phyloP scores from a whole-genome alignment of 2,888 invertebrate species.

The Diadegma fenestrale region DNA sequence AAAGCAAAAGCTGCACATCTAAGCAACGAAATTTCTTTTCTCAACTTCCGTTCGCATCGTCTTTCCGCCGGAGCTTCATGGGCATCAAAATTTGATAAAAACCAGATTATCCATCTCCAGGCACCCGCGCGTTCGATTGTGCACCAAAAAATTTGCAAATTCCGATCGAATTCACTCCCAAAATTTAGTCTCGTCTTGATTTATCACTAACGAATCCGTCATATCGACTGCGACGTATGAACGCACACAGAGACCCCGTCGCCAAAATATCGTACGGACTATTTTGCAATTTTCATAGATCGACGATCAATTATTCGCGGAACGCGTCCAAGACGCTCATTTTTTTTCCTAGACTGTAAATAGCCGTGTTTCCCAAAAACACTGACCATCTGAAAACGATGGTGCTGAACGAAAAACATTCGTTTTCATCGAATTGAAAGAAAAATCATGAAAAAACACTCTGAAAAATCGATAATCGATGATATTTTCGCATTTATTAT shows the following conservation, averaged over 20 bases:
- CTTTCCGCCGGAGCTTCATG: neutral
- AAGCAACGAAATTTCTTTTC: neutral
- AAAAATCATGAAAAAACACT: neutral
- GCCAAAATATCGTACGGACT: conserved; percentile 2
- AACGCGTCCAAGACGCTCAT: neutral
- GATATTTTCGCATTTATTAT: neutral
- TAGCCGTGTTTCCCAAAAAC: neutral
- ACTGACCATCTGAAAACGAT: neutral
- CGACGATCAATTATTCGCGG: neutral
- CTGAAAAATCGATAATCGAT: neutral
- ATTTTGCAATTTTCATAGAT: conserved; percentile 12
- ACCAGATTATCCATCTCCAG: neutral
- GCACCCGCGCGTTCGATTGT: neutral
- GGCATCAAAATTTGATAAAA: neutral
- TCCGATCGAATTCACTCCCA: neutral
- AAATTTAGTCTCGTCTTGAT: neutral
- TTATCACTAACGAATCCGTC: conserved; percentile 27
- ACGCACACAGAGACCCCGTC: conserved; percentile 4
- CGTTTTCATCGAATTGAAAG: neutral
- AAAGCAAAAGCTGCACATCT: neutral
- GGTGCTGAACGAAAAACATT: neutral
- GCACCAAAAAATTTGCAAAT: neutral
- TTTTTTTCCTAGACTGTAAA: conserved; percentile 11
- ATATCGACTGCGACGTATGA: conserved; percentile 2
- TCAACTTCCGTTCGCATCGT: neutral